Evolutionary conservation across 1,140 invertebrate species (phyloP).

Genomic region (Cepaea nemoralis): DNA sequence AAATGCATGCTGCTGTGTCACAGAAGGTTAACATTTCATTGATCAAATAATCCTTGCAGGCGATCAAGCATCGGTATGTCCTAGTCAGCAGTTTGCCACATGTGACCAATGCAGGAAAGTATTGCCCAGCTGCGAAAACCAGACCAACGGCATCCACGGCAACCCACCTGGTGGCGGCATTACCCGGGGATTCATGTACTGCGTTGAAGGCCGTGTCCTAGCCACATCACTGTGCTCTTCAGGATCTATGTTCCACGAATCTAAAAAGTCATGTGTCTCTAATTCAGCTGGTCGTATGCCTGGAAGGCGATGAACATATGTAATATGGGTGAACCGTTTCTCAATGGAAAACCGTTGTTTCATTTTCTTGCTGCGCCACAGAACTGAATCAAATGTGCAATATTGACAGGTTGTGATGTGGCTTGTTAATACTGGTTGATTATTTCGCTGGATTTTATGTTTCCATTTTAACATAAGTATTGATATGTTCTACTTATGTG

Average conservation of each 20-base stretch:
- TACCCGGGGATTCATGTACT: conserved; percentile 42
- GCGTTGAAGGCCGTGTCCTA: conserved; percentile 39
- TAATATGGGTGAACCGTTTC: background rate
- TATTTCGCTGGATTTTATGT: no score
- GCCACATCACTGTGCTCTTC: conserved; percentile 35
- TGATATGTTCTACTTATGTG: no score
- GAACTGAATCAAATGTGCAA: no score
- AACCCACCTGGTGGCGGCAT: conserved; percentile 26
- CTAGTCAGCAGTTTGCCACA: conserved; percentile 20
- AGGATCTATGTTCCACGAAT: conserved; percentile 30
- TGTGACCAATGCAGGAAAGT: conserved; percentile 33
- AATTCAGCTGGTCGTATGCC: background rate
- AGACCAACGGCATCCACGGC: conserved; percentile 40
- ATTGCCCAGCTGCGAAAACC: conserved; percentile 34
- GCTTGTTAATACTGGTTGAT: no score
- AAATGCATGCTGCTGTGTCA: no score
- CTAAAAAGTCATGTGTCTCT: conserved; percentile 36
- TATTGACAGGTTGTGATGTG: no score
- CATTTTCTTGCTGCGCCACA: no score
- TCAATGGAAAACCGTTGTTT: no score
- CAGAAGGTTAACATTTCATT: no score
- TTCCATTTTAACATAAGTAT: no score
- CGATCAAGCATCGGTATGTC: conserved; percentile 40
- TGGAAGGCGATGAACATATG: background rate
- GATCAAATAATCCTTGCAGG: conserved; percentile 17